Percentiles rank a stretch among this genome's conserved stretches.
phyloP scores from a whole-genome alignment of 1,140 invertebrate genomes.

The Ostrea denselamellosa region DNA sequence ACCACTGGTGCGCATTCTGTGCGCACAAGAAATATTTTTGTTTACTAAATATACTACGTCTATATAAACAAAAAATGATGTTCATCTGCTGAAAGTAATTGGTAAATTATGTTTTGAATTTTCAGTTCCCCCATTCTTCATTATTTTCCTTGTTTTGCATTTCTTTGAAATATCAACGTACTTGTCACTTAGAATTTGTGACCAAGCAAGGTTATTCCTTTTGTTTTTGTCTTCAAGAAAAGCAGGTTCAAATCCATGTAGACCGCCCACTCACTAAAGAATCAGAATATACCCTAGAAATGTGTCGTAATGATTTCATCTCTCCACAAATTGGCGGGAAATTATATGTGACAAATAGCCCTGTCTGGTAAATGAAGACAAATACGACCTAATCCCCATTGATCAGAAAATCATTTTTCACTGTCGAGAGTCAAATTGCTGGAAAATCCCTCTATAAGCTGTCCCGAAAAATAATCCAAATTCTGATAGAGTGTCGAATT shows the following conservation, averaged over 20 bases:
- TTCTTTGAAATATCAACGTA: no score
- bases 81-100: no score
- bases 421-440: constrained; percentile 37
- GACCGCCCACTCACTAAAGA: neutral
- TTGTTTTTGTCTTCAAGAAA: no score
- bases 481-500: neutral
- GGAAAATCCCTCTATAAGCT: constrained; percentile 13
- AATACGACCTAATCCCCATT: neutral
- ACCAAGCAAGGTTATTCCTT: no score
- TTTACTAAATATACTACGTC: no score
- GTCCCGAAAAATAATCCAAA: neutral
- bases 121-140: no score
- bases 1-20: no score
- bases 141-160: no score
- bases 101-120: no score
- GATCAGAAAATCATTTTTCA: constrained; percentile 34
- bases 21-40: no score
- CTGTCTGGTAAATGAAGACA: constrained; percentile 32
- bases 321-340: constrained; percentile 22
- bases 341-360: constrained; percentile 30
- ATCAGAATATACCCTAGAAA: neutral
- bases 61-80: no score
- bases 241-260: neutral
- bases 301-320: neutral
- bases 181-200: no score